These are phyloP conservation scores for Thamnophis sirtalis DNA, from an alignment of 2,113 vertebrate species.

Conservation along the genomic window DNA sequence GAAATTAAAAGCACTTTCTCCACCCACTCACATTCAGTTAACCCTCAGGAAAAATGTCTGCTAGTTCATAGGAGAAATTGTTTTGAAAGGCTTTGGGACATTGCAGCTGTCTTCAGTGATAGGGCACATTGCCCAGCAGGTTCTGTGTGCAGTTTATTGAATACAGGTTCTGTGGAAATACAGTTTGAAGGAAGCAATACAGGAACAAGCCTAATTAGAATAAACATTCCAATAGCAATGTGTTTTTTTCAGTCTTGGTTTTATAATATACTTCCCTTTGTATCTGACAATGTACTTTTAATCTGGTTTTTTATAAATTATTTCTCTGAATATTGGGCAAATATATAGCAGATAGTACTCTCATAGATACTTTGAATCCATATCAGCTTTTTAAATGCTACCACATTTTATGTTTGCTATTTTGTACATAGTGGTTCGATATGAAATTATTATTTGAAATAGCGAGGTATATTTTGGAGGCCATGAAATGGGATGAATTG, in stretches of 20 bases:
- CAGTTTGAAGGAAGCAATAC: not conserved
- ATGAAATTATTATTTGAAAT: not conserved
- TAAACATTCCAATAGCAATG: not conserved
- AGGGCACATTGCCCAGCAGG: not conserved
- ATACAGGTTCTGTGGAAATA: not conserved
- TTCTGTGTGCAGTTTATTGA: not conserved
- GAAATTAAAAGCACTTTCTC: conserved; percentile 67
- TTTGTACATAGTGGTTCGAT: not conserved
- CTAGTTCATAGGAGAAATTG: conserved; percentile 43
- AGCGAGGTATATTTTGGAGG: not conserved
- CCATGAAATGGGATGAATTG: not conserved
- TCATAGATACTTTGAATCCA: not conserved
- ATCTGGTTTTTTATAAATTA: not conserved
- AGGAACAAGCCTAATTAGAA: not conserved
- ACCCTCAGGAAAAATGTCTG: conserved; percentile 57
- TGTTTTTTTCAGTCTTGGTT: not conserved
- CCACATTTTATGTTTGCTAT: not conserved
- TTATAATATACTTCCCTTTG: not conserved
- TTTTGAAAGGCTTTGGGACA: conserved; percentile 43
- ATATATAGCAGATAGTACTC: not conserved
- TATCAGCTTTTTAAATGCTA: not conserved
- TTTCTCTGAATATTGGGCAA: not conserved
- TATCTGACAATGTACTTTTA: not conserved
- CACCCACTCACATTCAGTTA: conserved; percentile 56
- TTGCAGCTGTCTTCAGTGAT: conserved; percentile 33